phyloP scores from a whole-genome alignment of 30 jellyfish, hydroid and myxozoan genomes.

The Nemopilema nomurai region DNA sequence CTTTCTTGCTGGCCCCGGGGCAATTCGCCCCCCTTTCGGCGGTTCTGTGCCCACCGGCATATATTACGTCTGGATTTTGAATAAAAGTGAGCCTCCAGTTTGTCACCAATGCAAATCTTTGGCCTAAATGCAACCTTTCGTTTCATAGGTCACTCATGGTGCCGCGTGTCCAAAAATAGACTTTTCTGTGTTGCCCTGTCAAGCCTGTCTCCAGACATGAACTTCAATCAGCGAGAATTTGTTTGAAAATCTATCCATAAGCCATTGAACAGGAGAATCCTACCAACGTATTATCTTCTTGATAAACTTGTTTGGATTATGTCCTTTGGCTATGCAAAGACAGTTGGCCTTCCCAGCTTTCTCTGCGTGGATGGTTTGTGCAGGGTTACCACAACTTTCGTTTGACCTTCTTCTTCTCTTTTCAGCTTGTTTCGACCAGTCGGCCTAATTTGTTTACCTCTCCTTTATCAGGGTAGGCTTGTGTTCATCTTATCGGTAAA shows the following conservation, averaged over 20 bases:
- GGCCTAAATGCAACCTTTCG: too few relatives aligned
- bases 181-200: neutral
- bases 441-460: neutral
- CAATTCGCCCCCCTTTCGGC: too few relatives aligned
- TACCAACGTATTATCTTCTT: slow-evolving; percentile 28
- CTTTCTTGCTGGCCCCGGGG: too few relatives aligned
- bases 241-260: slow-evolving; percentile 38
- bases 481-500: neutral
- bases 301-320: slow-evolving; percentile 28
- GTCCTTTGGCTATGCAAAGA: slow-evolving; percentile 34
- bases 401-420: slow-evolving; percentile 11
- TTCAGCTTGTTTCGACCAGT: neutral
- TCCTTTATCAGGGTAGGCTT: neutral
- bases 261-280: slow-evolving; percentile 5
- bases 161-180: neutral
- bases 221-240: neutral
- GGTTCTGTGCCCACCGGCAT: too few relatives aligned
- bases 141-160: too few relatives aligned
- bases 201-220: neutral
- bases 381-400: neutral
- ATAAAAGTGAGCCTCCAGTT: too few relatives aligned
- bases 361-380: slow-evolving; percentile 21
- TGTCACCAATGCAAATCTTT: too few relatives aligned
- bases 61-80: too few relatives aligned
- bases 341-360: slow-evolving; percentile 22